Conservation (phyloP, 2,888 invertebrate species). For the Meteorus cinctellus region DNA sequence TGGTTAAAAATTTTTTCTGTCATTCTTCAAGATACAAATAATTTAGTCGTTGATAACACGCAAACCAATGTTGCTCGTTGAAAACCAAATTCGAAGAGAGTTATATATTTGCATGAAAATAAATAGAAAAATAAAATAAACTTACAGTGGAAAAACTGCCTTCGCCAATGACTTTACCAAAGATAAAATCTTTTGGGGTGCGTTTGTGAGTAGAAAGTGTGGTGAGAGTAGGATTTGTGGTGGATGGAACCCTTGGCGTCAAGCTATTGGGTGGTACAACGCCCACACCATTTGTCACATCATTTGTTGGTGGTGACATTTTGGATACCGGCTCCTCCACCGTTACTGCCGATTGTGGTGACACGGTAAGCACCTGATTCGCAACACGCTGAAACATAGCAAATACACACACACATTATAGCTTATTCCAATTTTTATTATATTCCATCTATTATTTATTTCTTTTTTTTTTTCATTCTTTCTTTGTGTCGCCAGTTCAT, state of each 20-base stretch:
- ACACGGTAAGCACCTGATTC: slow-evolving; percentile 72
- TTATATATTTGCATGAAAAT: not conserved
- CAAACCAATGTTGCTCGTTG: too few species aligned
- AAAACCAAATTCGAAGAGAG: too few species aligned
- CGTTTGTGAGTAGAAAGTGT: slow-evolving; percentile 77
- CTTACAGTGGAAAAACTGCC: slow-evolving; percentile 95
- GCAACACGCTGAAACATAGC: slow-evolving; percentile 71
- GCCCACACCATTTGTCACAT: slow-evolving; percentile 75
- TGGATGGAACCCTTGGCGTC: slow-evolving; percentile 74
- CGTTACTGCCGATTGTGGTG: slow-evolving; percentile 72
- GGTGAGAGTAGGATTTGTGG: slow-evolving; percentile 73
- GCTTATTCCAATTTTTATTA: slow-evolving; percentile 7
- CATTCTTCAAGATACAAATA: too few species aligned
- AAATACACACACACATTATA: slow-evolving; percentile 36
- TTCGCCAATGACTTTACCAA: slow-evolving; percentile 96
- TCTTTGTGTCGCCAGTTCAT: slow-evolving; percentile 14
- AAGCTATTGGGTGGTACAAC: slow-evolving; percentile 76
- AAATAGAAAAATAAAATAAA: slow-evolving; percentile 46
- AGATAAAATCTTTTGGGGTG: slow-evolving; percentile 92
- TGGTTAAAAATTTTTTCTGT: too few species aligned
- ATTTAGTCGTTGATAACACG: too few species aligned
- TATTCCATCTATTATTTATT: not conserved
- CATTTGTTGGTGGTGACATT: slow-evolving; percentile 76
- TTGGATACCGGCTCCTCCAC: slow-evolving; percentile 72
- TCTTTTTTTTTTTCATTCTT: too few species aligned